phyloP scores from a whole-genome alignment of 2,113 vertebrate species.

The Noturus placidus region DNA sequence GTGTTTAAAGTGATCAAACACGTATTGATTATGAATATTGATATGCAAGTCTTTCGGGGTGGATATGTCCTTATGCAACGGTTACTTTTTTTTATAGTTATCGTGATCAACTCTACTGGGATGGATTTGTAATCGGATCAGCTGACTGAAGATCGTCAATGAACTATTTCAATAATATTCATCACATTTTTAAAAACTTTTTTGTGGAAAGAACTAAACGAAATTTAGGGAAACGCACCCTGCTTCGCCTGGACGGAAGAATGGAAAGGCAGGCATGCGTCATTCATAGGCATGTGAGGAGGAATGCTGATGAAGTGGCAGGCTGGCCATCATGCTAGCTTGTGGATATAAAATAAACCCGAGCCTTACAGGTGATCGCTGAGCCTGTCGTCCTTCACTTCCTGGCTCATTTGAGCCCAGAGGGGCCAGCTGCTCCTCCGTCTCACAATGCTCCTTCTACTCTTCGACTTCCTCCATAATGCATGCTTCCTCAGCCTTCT shows the following conservation, averaged over 20 bases:
- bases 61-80: not conserved
- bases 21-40: not conserved
- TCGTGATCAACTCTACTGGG: not conserved
- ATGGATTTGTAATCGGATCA: not conserved
- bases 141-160: not conserved
- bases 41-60: not conserved
- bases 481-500: conserved; percentile 30
- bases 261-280: conserved; percentile 27
- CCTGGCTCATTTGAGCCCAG: conserved; percentile 26
- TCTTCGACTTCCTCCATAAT: conserved; percentile 42
- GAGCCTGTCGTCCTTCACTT: conserved; percentile 38
- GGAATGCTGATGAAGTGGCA: conserved; percentile 40
- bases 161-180: not conserved
- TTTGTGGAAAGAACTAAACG: not conserved
- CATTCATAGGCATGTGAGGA: conserved; percentile 25
- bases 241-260: not conserved
- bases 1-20: not conserved
- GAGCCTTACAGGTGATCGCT: conserved; percentile 40
- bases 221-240: too few relatives aligned
- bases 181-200: too few relatives aligned
- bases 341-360: conserved; percentile 40
- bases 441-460: conserved; percentile 7
- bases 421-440: conserved; percentile 14
- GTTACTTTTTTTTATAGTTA: not conserved
- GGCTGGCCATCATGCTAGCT: conserved; percentile 26